Base-by-base conservation (phyloP, 2,797 vertebrate genomes). In the Alauda arvensis region DNA sequence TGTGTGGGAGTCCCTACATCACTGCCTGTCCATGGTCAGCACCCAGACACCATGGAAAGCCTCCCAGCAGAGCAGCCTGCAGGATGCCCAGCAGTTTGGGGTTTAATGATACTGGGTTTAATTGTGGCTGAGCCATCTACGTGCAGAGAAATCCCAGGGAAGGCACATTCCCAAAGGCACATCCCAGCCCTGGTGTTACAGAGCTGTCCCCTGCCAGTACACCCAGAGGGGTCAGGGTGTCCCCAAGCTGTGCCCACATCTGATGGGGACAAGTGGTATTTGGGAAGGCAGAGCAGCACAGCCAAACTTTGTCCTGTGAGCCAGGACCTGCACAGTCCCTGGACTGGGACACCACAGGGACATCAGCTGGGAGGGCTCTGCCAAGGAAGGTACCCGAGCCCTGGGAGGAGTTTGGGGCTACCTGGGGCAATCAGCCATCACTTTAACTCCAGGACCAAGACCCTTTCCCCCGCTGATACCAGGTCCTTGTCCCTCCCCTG, bases 231-330 rank as follows among this genome's bases (percentile, higher is more conserved):
- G 18, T 4, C 1, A 2, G 67, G 34, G 51, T 37, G 37, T 37
- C 43, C 77, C 40, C 0, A 0, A 15, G 70, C 37, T 66, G 43
- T 18, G 40, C 1, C 33, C 26, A 4, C 0, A 0, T 7, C 53
- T 5, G 1, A 21, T 1, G 2, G 42, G 51, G 42, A 63, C 5
- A 2, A 33, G 28, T 1, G 3, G n/a, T 10, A 3, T 28, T 82
- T n/a, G 43, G 65, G 59, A 65, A 23, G 49, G 53, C 40, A 65
- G 26, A 77, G 48, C 57, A 51, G 40, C 6, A 1, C 37, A 62
- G 37, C 17, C 4, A 4, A 46, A 51, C 16, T 4, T 7, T 8
- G 24, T 33, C 8, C 61, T 53, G n/a, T 4, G 46, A 78, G n/a
- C 39, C 78, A 46, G 56, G 63, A 56, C 18, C 23, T 48, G 60